Base-by-base conservation (phyloP, 2,797 vertebrate species). In the Bradypodion pumilum region DNA sequence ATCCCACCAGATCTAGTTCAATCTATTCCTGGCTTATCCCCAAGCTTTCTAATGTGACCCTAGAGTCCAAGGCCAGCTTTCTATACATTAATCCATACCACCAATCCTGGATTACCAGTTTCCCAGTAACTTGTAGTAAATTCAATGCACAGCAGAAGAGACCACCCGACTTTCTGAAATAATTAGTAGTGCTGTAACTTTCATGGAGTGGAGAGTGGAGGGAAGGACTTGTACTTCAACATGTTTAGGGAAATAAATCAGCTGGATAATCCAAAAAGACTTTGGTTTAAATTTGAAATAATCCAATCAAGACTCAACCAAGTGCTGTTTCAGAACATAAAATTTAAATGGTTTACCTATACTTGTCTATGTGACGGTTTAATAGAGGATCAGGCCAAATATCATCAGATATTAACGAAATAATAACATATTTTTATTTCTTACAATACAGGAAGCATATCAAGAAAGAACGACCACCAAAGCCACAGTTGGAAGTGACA, bases 41-140 rank as follows among this genome's bases (percentile, higher is more conserved):
- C 84, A 85, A 77, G 42, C 79, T 81, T 85, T 81, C 84, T 77
- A 85, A 85, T 70, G 65, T 85, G 74, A 77, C 65, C 65, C 74
- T 49, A 62, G 79, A 85, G 42, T 77, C 66, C 80, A 77, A 77
- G 65, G 79, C 73, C 65, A 81, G 42, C 8, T 85, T 85, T 81
- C 73, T 77, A 81, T 77, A 79, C 65, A 77, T 77, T 85, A 85
- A 85, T 85, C 84, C 65, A 69, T 85, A 76, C 66, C 76, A 72
- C 65, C 65, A 29, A 62, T 81, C 52, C 65, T 72, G 79, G 79
- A 85, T 81, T 72, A 81, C 56, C 35, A 77, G 32, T 52, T 85
- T 85, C 81, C 79, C 66, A 85, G 74, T 70, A 85, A 85, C 1
- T 52, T 62, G 72, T 62, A 60, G 52, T 52, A 76, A 63, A 40